phyloP scores from a whole-genome alignment of 1,140 invertebrate genomes.

The Carposina sasakii region DNA sequence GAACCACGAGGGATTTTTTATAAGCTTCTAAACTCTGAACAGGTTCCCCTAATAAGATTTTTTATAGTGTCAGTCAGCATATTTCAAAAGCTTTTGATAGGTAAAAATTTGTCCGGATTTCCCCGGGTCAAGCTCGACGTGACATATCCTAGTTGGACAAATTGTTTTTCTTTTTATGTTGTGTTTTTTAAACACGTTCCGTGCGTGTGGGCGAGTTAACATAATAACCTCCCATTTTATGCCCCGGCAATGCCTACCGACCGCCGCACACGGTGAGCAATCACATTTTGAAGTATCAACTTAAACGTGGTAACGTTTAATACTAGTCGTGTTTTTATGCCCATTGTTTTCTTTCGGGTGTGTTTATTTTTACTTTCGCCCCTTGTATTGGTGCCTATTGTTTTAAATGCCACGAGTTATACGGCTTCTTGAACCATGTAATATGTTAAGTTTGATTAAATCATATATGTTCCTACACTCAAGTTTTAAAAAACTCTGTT shows the following conservation, averaged over 20 bases:
- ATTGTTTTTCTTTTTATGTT: slow-evolving; percentile 28
- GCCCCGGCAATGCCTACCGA: slow-evolving; percentile 49
- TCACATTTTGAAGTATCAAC: slow-evolving; percentile 51
- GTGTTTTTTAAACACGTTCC: slow-evolving; percentile 41
- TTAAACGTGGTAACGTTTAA: slow-evolving; percentile 52
- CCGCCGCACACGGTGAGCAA: slow-evolving; percentile 43
- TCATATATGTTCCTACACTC: no score
- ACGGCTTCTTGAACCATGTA: no score
- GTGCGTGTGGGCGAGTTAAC: slow-evolving; percentile 53
- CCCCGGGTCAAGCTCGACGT: slow-evolving; percentile 39
- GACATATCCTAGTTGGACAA: slow-evolving; percentile 44
- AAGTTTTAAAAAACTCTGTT: no score
- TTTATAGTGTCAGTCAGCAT: slow-evolving; percentile 34
- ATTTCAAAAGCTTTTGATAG: no score
- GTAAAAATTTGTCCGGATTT: slow-evolving; percentile 20
- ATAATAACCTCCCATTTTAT: slow-evolving; percentile 45
- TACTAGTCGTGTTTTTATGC: slow-evolving; percentile 27
- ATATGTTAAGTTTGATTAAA: no score
- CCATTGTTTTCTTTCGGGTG: slow-evolving; percentile 61
- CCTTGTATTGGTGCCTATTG: no score
- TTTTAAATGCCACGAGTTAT: slow-evolving; percentile 26
- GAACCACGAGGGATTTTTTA: slow-evolving; percentile 35
- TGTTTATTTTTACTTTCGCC: slow-evolving; percentile 51
- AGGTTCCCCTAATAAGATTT: slow-evolving; percentile 27
- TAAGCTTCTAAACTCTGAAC: slow-evolving; percentile 37